Conservation (phyloP, 2,113 vertebrate species). For the Erythrocercus mccallii region DNA sequence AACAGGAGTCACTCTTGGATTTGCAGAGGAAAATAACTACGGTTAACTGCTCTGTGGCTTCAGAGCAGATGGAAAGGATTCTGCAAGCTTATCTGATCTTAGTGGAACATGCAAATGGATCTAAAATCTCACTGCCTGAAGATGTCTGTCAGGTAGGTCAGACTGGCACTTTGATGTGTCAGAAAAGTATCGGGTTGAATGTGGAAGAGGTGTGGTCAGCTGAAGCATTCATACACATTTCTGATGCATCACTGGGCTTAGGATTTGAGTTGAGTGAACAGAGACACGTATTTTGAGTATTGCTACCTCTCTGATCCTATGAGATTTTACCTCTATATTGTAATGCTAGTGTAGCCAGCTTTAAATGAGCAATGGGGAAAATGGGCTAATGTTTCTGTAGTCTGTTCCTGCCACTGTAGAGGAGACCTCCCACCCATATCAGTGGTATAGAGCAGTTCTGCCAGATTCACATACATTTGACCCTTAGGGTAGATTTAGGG, state of each 20-base stretch:
- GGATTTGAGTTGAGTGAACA: background rate
- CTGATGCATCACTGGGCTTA: background rate
- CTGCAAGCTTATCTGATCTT: slow-evolving; percentile 83
- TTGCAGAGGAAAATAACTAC: slow-evolving; percentile 66
- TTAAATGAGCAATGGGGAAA: background rate
- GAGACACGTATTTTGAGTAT: background rate
- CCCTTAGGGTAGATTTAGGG: background rate
- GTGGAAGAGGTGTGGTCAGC: background rate
- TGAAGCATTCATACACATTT: fast-evolving
- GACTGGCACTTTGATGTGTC: background rate
- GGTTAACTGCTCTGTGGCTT: slow-evolving; percentile 36
- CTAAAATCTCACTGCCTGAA: slow-evolving; percentile 82
- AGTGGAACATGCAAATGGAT: slow-evolving; percentile 79
- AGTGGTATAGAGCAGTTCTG: background rate
- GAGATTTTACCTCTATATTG: background rate
- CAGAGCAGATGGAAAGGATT: slow-evolving; percentile 85
- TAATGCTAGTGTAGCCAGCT: background rate
- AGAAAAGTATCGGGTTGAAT: background rate
- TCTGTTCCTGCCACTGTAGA: background rate
- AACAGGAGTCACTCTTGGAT: slow-evolving; percentile 68
- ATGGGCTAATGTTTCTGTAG: background rate
- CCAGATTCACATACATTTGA: background rate
- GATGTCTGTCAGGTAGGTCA: slow-evolving; percentile 80
- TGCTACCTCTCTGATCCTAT: background rate
- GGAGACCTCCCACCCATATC: fast-evolving